Conservation (phyloP, 2,113 vertebrate species). For the Clarias macrocephalus region DNA sequence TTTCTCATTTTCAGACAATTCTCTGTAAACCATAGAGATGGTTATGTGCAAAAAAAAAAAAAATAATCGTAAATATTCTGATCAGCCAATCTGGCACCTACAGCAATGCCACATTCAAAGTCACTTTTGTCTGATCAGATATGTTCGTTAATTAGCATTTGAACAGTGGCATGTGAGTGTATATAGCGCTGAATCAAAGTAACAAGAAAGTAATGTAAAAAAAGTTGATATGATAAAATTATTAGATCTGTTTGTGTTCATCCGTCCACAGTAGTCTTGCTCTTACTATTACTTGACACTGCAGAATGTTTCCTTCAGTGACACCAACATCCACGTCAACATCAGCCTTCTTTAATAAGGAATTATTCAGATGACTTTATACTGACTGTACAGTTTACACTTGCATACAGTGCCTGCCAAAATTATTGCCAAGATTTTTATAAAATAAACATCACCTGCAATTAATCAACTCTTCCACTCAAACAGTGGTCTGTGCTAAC, state of each 20-base stretch:
- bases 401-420: background rate
- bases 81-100: too few species aligned
- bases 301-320: background rate
- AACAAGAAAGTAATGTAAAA: background rate
- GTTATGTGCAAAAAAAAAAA: too few species aligned
- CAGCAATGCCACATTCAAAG: too few species aligned
- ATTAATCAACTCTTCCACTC: background rate
- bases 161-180: too few species aligned
- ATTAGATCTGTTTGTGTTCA: background rate
- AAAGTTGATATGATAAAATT: too few species aligned
- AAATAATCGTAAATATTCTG: too few species aligned
- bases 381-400: background rate
- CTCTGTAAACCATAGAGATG: too few species aligned
- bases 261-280: background rate
- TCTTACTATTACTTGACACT: background rate
- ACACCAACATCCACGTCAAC: background rate
- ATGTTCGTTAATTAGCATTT: too few species aligned
- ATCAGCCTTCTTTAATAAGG: background rate
- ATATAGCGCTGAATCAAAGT: background rate
- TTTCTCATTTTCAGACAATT: too few species aligned
- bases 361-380: background rate
- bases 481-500: background rate
- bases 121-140: too few species aligned
- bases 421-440: background rate
- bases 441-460: background rate